These are phyloP conservation scores for Porites australiensis DNA, from an alignment of 64 coral and sea anemone genomes.

Conservation along the genomic window DNA sequence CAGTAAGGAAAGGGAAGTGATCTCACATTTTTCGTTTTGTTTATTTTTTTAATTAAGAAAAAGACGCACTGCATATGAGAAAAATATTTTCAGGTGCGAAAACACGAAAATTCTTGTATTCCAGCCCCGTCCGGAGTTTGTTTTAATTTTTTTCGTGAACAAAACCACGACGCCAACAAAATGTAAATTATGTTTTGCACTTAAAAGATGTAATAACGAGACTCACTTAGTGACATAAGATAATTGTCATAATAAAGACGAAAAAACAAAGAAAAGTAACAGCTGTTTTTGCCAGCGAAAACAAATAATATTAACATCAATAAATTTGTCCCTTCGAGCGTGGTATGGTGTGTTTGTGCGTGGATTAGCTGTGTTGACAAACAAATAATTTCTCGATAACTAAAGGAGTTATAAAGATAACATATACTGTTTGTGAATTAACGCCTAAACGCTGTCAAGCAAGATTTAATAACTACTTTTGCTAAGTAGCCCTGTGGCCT, in stretches of 20 bases:
- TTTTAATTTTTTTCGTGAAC: neutral
- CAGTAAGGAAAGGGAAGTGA: too few relatives aligned
- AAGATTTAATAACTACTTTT: constrained; percentile 17
- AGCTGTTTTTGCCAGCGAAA: neutral
- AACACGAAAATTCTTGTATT: too few relatives aligned
- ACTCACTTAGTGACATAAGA: neutral
- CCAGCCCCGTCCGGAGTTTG: neutral
- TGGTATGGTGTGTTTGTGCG: too few relatives aligned
- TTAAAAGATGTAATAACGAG: neutral
- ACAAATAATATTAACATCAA: neutral
- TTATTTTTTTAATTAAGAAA: too few relatives aligned
- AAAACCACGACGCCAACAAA: neutral
- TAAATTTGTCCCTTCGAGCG: neutral
- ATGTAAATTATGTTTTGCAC: neutral
- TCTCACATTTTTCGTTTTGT: too few relatives aligned
- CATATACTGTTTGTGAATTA: neutral
- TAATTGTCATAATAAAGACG: constrained; percentile 5
- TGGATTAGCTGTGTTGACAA: too few relatives aligned
- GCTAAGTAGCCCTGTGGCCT: neutral
- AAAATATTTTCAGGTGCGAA: too few relatives aligned
- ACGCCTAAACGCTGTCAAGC: neutral
- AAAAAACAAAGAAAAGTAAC: neutral
- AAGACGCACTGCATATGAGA: too few relatives aligned
- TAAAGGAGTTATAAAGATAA: neutral
- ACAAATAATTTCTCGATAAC: too few relatives aligned